Evolutionary conservation across 1,140 invertebrate genomes (phyloP), one percentile per base, ranked within the genome.

Genomic region (Octopus sinensis): DNA sequence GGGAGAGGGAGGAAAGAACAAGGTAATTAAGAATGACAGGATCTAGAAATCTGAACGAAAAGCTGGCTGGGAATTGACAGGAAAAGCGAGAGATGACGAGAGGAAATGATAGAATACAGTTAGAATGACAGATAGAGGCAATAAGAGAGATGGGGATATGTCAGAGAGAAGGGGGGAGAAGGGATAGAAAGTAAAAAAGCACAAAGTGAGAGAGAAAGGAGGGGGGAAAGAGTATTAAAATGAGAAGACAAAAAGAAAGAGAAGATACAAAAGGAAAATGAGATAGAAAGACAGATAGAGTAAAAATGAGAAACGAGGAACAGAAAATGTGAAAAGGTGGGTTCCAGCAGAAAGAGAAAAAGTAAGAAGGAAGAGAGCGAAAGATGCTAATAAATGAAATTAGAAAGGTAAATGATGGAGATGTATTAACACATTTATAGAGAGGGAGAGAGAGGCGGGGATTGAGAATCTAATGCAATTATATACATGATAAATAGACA

Each of bases 201-300:
- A 62, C 9, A 62, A 17, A 62, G 56, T 12, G 56, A 62, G 56
- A 62, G 56, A 17, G 56, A 62, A 17, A 17, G 56, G 3, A 3
- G 3, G 56, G 3, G 3, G 56, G 17, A 3, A 3, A 17, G 56
- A 62, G 56, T 12, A 17, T 9, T 9, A 62, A 17, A 1, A 17
- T 12, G 56, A 17, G 56, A 62, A 17, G 17, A 17, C 1, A 17
- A 62, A 17, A 17, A 17, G 17, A 17, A 17, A 1, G 17, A 17
- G 17, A 17, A 62, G 56, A 62, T 9, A 62, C 9, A 17, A 17
- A 62, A 17, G 56, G 56, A 62, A 17, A 17, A 17, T 12, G 12
- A 80, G 17, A 80, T 13, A n/a, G 54, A 68, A 6, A 23, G 79
- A 80, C 13, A 30, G 79, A 62, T n/a, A 62, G 56, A 56, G 56